These are phyloP conservation scores for Pao palembangensis DNA, from an alignment of 2,113 vertebrate species.

Conservation along the genomic window DNA sequence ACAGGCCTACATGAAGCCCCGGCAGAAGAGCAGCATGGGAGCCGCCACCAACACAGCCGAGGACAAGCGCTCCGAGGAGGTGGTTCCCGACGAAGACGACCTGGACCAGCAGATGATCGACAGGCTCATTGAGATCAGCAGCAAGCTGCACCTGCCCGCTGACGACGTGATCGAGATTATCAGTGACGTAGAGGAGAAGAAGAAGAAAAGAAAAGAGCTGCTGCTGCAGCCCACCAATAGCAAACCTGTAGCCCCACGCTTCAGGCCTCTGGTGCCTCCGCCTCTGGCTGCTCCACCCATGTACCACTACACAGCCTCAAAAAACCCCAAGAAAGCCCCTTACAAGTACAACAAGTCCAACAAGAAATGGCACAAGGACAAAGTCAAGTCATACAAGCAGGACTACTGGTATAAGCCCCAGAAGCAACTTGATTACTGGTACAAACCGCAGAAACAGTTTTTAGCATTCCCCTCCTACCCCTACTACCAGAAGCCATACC, in stretches of 20 bases:
- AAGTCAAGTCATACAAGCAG: constrained; percentile 72
- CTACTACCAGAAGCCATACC: constrained; percentile 80
- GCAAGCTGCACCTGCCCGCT: constrained; percentile 88
- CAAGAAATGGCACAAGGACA: constrained; percentile 78
- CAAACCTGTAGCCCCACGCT: constrained; percentile 60
- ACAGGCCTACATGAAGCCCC: constrained; percentile 72
- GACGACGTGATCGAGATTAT: constrained; percentile 91
- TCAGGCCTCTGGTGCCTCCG: constrained; percentile 72
- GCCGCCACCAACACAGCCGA: constrained; percentile 69
- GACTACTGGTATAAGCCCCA: constrained; percentile 76
- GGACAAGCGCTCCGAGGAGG: constrained; percentile 80
- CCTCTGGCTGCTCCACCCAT: constrained; percentile 65
- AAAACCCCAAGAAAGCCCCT: constrained; percentile 68
- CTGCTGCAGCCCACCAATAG: constrained; percentile 58
- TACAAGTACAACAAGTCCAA: constrained; percentile 69
- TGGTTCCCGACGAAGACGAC: constrained; percentile 74
- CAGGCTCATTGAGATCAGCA: constrained; percentile 89
- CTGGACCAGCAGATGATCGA: constrained; percentile 90
- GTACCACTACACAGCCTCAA: constrained; percentile 72
- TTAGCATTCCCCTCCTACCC: constrained; percentile 80
- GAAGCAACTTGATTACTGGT: constrained; percentile 76
- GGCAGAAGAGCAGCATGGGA: constrained; percentile 69
- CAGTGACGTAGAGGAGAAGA: constrained; percentile 87
- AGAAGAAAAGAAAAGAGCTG: constrained; percentile 81
- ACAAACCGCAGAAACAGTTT: constrained; percentile 79